phyloP scores from a whole-genome alignment of 2,113 vertebrate genomes.

The Heterochromis multidens region DNA sequence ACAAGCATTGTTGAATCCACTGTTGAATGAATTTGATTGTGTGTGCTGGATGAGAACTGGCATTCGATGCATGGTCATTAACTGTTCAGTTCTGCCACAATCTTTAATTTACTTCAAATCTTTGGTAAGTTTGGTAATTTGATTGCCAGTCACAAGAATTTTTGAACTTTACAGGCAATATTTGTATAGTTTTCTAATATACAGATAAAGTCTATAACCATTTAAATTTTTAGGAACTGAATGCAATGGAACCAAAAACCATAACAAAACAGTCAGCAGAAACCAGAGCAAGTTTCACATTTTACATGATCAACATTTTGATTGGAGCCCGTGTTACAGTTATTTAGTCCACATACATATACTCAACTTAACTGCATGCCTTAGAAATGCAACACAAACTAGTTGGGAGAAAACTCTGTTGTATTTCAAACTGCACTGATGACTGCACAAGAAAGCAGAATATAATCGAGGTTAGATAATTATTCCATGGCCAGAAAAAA shows the following conservation, averaged over 20 bases:
- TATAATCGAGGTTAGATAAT: background rate
- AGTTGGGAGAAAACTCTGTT: background rate
- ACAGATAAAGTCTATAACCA: background rate
- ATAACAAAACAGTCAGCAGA: background rate
- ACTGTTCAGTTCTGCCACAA: background rate
- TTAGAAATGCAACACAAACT: background rate
- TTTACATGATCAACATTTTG: background rate
- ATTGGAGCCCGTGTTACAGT: background rate
- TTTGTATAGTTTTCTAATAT: background rate
- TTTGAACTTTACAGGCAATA: background rate
- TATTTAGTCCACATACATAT: background rate
- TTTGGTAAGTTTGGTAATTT: background rate
- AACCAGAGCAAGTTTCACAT: background rate
- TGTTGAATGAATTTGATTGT: conserved; percentile 22
- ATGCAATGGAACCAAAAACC: background rate
- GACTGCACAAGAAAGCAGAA: background rate
- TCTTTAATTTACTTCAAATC: background rate
- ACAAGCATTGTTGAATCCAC: conserved; percentile 26
- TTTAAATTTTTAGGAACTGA: background rate
- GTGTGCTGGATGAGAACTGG: conserved; percentile 13
- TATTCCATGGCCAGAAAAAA: background rate
- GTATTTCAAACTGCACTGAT: background rate
- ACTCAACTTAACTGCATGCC: background rate
- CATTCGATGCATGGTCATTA: background rate
- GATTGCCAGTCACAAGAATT: background rate